A percentile compares a stretch with the other conserved stretches of the same genome.
Evolutionary conservation across 2,113 vertebrate species (phyloP).

Genomic region (Egretta garzetta): DNA sequence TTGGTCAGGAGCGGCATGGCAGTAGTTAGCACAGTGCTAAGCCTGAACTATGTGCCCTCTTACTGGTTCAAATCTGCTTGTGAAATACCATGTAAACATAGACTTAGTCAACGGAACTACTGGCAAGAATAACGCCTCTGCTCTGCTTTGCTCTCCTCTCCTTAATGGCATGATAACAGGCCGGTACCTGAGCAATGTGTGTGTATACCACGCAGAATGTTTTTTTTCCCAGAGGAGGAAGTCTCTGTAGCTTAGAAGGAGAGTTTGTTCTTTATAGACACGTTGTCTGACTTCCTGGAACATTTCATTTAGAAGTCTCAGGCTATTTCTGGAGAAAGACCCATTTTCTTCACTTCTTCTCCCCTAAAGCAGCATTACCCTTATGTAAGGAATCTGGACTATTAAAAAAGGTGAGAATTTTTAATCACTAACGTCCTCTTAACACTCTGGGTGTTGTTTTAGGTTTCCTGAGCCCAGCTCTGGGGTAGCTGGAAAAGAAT

Average conservation of each 20-base stretch:
- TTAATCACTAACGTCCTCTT: background rate
- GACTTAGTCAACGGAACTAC: background rate
- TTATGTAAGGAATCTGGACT: background rate
- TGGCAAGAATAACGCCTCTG: background rate
- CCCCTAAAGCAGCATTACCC: background rate
- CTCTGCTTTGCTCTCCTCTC: background rate
- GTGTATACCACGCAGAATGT: background rate
- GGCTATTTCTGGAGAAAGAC: background rate
- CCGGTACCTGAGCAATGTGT: background rate
- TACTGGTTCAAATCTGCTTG: background rate
- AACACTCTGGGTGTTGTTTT: background rate
- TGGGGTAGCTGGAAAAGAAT: background rate
- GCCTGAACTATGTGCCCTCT: background rate
- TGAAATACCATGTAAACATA: background rate
- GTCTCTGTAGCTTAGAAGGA: background rate
- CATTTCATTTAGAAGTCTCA: background rate
- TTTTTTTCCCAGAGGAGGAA: background rate
- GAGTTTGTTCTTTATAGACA: background rate
- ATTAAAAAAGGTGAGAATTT: background rate
- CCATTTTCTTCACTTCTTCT: background rate
- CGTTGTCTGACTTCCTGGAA: background rate
- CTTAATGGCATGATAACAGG: background rate
- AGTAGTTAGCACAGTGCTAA: background rate
- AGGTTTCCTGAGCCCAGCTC: background rate
- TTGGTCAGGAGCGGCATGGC: background rate